Base-by-base conservation (phyloP, 2,888 invertebrate genomes). In the Nomada ruficornis region DNA sequence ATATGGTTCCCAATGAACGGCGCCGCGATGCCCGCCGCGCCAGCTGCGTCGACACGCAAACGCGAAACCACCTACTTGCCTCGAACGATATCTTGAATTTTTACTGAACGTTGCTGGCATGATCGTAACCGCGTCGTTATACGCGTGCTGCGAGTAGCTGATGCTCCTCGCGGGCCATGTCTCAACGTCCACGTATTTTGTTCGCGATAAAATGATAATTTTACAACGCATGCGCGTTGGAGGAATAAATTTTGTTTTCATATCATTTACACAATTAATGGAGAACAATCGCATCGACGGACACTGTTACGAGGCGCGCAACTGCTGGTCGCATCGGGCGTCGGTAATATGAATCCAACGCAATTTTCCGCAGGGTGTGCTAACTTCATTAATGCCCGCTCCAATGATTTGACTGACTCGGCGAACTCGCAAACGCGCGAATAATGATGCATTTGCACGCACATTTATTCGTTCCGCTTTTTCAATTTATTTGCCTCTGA, bases 1-100 rank as follows among this genome's bases (percentile, higher is more conserved):
- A 89, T 89, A 84, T 81, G 74, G 73, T 85, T 90, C 85, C 77
- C 87, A 77, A 79, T 77, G 84, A 89, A 82, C 84, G 81, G 67
- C 80, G 71, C 67, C 44, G 44, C 68, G 68, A 52, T 26, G 20
- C 59, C 73, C 60, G 57, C 70, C 60, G 77, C 52, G 60, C 64
- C 55, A 68, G 65, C 60, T 52, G 74, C 73, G 74, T 83, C 82
- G 74, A 63, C 80, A 87, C 78, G 85, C 82, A 84, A 80, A 88
- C 83, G 20, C 65, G 68, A 44, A 65, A 54, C 57, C 75, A 68
- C 64, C 55, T 67, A 47, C 42, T 69, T 26, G 62, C 26, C 54
- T 44, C 26, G 36, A 18, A 4, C 15, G 20, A 26, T 26, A 29
- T 13, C 52, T 52, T 44, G 73, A 47, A 13, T 69, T 79, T 11